Conservation (phyloP, 2,113 vertebrate species). For the Dasypus novemcinctus region DNA sequence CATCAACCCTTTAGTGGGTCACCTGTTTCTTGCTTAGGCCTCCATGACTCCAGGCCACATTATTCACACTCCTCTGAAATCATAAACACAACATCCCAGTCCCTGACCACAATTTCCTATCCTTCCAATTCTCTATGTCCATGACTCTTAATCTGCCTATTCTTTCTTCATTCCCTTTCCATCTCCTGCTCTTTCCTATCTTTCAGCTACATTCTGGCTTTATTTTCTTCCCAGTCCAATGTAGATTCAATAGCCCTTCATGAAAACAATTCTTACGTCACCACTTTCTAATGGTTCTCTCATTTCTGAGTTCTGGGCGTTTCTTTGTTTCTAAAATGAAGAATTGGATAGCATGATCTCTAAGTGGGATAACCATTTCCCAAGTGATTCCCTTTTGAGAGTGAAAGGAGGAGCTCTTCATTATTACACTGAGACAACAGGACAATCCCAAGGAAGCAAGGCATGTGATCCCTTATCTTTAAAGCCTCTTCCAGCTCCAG, state of each 20-base stretch:
- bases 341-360: neutral
- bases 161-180: neutral
- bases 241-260: neutral
- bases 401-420: neutral
- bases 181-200: neutral
- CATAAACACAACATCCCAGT: neutral
- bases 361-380: neutral
- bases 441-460: neutral
- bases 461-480: neutral
- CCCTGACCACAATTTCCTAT: neutral
- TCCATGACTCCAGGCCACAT: neutral
- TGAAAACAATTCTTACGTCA: neutral
- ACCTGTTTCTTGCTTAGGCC: neutral
- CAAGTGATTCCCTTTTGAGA: neutral
- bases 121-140: neutral
- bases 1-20: neutral
- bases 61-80: neutral
- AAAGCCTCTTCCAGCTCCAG: neutral
- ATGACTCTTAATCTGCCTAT: neutral
- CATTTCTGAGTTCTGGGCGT: neutral
- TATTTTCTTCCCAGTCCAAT: neutral
- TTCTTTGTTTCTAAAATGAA: slow-evolving; percentile 29
- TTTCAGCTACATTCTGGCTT: neutral
- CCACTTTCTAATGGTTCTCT: neutral
- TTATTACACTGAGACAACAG: neutral